Evolutionary conservation across 1,140 invertebrate genomes (phyloP).

Genomic region (Zaprionus africanus): DNA sequence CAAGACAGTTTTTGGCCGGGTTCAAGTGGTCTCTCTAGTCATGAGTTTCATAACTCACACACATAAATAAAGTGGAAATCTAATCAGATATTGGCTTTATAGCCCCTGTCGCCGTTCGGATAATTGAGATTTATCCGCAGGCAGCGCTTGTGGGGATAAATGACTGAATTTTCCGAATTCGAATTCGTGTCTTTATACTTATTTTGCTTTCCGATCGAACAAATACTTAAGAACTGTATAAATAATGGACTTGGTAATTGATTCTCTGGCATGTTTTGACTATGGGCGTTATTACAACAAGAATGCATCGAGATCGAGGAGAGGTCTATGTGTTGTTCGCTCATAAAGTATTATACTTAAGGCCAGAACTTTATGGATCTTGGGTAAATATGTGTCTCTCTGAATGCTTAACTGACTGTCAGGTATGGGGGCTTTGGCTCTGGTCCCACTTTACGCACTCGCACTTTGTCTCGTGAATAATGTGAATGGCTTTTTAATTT

Average conservation of each 20-base stretch:
- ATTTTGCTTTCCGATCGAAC: conserved; percentile 1
- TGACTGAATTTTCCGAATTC: background rate
- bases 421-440: conserved; percentile 17
- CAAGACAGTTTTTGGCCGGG: conserved; percentile 5
- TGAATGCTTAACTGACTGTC: conserved; percentile 22
- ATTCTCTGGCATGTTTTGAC: conserved; percentile 12
- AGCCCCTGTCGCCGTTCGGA: background rate
- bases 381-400: conserved; percentile 4
- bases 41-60: conserved; percentile 10
- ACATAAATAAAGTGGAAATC: background rate
- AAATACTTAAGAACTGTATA: conserved; percentile 1
- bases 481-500: conserved; percentile 11
- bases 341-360: background rate
- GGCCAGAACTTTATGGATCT: conserved; percentile 1
- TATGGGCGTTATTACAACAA: background rate
- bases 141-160: background rate
- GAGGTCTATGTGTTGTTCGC: background rate
- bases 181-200: background rate
- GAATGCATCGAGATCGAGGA: conserved; percentile 12
- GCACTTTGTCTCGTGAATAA: conserved; percentile 3
- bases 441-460: conserved; percentile 27
- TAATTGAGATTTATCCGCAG: background rate
- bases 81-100: conserved; percentile 6
- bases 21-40: conserved; percentile 10
- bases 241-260: conserved; percentile 31